phyloP scores from a whole-genome alignment of 2,797 vertebrate species.

The Macroramphosus scolopax region DNA sequence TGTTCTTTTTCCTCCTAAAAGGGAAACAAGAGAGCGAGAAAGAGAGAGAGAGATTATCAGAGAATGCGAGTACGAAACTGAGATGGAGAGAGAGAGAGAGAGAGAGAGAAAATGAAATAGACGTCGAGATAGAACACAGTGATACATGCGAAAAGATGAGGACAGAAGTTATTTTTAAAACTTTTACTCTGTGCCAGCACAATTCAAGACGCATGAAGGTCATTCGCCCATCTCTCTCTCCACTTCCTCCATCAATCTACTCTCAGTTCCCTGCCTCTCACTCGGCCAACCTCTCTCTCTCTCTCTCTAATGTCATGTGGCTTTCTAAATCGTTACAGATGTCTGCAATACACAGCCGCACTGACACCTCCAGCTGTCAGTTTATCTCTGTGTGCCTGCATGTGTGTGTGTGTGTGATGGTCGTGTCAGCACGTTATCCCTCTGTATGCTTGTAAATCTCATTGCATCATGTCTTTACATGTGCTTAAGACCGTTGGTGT shows the following conservation, averaged over 20 bases:
- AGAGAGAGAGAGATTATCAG: conserved; percentile 30
- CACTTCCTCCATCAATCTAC: conserved; percentile 39
- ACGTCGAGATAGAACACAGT: conserved; percentile 30
- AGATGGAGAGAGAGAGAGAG: conserved; percentile 25
- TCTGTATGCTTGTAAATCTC: conserved; percentile 11
- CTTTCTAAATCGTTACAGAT: conserved; percentile 48
- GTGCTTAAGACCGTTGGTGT: too few relatives aligned
- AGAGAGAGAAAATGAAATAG: conserved; percentile 37
- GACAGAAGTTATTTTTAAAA: conserved; percentile 53
- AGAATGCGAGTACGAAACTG: conserved; percentile 12
- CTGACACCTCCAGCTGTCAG: conserved; percentile 35
- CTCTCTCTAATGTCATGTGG: conserved; percentile 34
- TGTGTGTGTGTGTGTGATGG: conserved; percentile 11
- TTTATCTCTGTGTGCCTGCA: not conserved
- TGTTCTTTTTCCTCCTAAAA: conserved; percentile 48
- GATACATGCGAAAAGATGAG: conserved; percentile 17
- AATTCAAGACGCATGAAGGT: conserved; percentile 51
- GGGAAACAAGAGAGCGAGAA: conserved; percentile 20
- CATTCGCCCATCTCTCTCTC: conserved; percentile 34
- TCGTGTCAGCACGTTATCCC: conserved; percentile 11
- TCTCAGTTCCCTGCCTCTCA: conserved; percentile 50
- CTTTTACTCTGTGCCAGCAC: conserved; percentile 44
- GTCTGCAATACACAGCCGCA: conserved; percentile 28
- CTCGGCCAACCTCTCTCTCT: not conserved
- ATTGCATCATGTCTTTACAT: conserved; percentile 18